Base-by-base conservation (phyloP, 2,888 invertebrate species). In the Adelognathus sp. region DNA sequence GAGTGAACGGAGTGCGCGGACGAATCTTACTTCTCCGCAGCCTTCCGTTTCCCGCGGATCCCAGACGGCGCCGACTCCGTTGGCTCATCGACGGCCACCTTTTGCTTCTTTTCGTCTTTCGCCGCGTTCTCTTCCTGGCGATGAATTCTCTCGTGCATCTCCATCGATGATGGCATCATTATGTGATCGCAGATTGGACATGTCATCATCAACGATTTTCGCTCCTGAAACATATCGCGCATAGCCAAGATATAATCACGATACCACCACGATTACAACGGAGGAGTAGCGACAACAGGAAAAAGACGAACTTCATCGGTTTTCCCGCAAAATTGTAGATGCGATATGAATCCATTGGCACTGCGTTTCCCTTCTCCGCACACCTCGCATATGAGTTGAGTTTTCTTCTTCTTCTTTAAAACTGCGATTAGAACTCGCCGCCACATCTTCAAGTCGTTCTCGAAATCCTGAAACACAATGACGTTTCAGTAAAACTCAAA, bases 291-390 rank as follows among this genome's bases (percentile, higher is more conserved):
- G 52, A 39, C 3, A 3, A 14, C 7, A 2, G 18, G 50, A 33
- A 16, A 54, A 2, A 6, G 21, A 44, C 41, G 18, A 24, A 94
- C 94, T 90, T 93, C 92, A 16, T 92, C 92, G 3, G 92, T 87
- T 89, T 94, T 94, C 16, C 94, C 94, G 85, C 95, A 95, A 63
- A 92, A 92, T 58, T 93, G 88, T 56, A 94, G 88, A 86, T 95
- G 95, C 0, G 94, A 94, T 73, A 94, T 91, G 82, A 93, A 95
- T 24, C 95, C 95, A 31, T 92, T 85, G 2, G 92, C 92, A 2
- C 88, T 94, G 90, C 52, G 89, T 85, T 88, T 90, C 7, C 58
- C 2, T 14, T 21, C 81, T 0, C 92, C 92, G 86, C 95, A 95
- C 66, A 87, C 89, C 78, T 93, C 93, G 86, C 95, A 95, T 54